phyloP scores from a whole-genome alignment of 53 echinoderm and acorn worm species.

The Antedon mediterranea region DNA sequence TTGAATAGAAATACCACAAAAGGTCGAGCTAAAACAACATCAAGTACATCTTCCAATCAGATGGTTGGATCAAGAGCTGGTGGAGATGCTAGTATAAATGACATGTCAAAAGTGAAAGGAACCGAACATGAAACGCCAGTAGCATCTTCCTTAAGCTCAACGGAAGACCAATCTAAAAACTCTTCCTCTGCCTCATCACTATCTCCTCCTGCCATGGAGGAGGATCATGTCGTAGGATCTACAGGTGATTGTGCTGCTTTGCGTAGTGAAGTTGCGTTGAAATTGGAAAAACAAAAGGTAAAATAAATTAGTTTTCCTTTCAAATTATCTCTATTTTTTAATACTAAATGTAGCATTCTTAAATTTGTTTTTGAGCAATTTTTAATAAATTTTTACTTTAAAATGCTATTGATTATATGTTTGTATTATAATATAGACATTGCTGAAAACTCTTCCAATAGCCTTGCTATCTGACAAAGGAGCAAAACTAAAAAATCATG shows the following conservation, averaged over 20 bases:
- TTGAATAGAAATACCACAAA: no score
- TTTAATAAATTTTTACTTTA: no score
- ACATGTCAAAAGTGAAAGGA: not conserved
- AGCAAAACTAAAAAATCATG: conserved; percentile 7
- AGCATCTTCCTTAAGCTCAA: no score
- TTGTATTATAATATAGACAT: conserved; percentile 8
- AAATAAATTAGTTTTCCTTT: not conserved
- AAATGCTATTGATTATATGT: not conserved
- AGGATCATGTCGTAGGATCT: not conserved
- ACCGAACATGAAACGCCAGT: no score
- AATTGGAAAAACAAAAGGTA: not conserved
- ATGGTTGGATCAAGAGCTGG: not conserved
- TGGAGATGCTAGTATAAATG: not conserved
- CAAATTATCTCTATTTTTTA: no score
- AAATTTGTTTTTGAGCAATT: no score
- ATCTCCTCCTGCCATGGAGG: no score
- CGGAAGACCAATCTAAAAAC: no score
- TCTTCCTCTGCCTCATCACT: no score
- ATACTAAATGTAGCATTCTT: no score
- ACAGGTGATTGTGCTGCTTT: not conserved
- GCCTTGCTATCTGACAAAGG: conserved; percentile 69
- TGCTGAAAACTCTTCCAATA: conserved; percentile 35
- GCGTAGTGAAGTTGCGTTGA: not conserved
- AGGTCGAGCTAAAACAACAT: not conserved
- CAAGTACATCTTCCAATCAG: not conserved